Evolutionary conservation across 2,113 vertebrate genomes (phyloP).

Genomic region (Menura novaehollandiae): DNA sequence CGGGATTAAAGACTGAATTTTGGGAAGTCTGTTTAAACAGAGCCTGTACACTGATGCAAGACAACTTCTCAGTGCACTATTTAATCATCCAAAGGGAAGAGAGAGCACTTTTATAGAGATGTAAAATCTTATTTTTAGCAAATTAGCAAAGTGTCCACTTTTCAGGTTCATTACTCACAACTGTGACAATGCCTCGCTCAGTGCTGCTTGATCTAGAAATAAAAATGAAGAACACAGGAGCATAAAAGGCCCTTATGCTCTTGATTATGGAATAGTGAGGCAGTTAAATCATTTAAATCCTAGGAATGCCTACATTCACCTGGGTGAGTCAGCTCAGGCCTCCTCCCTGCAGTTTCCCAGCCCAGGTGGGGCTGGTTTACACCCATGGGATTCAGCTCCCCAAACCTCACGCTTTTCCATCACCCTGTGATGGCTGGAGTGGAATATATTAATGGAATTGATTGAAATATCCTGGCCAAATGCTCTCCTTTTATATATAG

Average conservation of each 20-base stretch:
- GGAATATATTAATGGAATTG: background rate
- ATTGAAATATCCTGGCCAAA: background rate
- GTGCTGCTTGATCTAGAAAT: background rate
- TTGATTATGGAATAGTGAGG: background rate
- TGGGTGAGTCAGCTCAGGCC: background rate
- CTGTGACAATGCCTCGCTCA: background rate
- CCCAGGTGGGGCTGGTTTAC: background rate
- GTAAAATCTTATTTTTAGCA: constrained; percentile 51
- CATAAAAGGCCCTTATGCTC: background rate
- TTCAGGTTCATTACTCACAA: constrained; percentile 1
- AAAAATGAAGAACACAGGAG: background rate
- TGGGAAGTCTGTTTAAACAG: background rate
- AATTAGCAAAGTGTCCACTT: background rate
- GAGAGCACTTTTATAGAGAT: background rate
- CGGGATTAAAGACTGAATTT: background rate
- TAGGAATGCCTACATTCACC: background rate
- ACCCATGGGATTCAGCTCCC: background rate
- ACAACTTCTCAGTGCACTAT: background rate
- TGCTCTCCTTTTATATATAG: background rate
- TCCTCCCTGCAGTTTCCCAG: background rate
- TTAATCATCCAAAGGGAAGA: background rate
- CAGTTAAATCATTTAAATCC: background rate
- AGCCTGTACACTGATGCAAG: background rate
- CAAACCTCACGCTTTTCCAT: background rate
- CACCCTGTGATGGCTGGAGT: background rate